A percentile compares a stretch with the other conserved stretches of the same genome.
Evolutionary conservation across 1,140 invertebrate species (phyloP).

Genomic region (Holcopasites calliopsidis): DNA sequence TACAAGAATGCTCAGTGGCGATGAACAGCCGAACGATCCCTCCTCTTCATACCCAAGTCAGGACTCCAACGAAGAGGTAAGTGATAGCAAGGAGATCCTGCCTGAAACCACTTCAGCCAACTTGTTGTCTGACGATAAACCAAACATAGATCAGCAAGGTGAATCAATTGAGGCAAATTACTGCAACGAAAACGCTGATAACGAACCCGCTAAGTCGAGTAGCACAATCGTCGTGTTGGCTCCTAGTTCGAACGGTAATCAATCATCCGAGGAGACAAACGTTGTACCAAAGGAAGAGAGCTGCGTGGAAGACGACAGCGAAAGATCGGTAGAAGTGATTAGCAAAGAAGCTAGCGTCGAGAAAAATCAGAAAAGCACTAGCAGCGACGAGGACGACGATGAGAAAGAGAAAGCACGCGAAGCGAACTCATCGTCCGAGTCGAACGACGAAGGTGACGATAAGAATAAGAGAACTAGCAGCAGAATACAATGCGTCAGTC

Average conservation of each 20-base stretch:
- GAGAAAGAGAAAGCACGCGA: slow-evolving; percentile 48
- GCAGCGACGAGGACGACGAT: slow-evolving; percentile 63
- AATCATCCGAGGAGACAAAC: slow-evolving; percentile 43
- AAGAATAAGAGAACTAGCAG: slow-evolving; percentile 35
- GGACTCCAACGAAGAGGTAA: slow-evolving; percentile 78
- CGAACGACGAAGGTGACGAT: slow-evolving; percentile 55
- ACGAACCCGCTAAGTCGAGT: slow-evolving; percentile 53
- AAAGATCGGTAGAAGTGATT: slow-evolving; percentile 33
- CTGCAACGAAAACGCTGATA: slow-evolving; percentile 63
- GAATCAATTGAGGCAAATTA: slow-evolving; percentile 70
- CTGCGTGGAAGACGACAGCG: slow-evolving; percentile 35
- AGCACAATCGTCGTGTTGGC: slow-evolving; percentile 39
- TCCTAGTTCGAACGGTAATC: slow-evolving; percentile 47
- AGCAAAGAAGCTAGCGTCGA: slow-evolving; percentile 45
- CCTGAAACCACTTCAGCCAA: slow-evolving; percentile 77
- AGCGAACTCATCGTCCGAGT: slow-evolving; percentile 62
- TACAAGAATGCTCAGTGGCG: slow-evolving; percentile 61
- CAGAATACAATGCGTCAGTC: slow-evolving; percentile 53
- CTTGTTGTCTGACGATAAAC: slow-evolving; percentile 79
- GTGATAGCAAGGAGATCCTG: slow-evolving; percentile 79
- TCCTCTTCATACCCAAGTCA: slow-evolving; percentile 74
- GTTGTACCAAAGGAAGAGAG: slow-evolving; percentile 40
- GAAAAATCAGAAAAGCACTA: slow-evolving; percentile 51
- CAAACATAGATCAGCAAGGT: slow-evolving; percentile 77
- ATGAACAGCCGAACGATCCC: slow-evolving; percentile 69